Evolutionary conservation across 2,888 invertebrate species (phyloP).

Genomic region (Agonopterix subpropinquella): DNA sequence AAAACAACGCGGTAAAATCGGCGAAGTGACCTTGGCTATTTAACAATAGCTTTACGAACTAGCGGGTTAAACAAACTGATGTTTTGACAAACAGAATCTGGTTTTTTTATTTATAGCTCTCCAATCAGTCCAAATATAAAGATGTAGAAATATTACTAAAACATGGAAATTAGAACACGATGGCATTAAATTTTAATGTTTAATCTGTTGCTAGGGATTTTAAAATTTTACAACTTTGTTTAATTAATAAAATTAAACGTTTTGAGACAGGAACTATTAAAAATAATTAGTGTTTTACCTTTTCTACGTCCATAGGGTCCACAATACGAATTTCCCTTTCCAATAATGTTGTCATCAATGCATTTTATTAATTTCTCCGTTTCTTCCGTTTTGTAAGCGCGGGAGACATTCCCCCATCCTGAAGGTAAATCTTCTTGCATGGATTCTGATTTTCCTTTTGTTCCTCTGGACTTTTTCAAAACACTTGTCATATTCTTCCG

Average conservation of each 20-base stretch:
- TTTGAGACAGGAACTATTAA: no score
- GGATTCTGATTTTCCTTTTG: slow-evolving; percentile 70
- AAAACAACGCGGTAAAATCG: neutral
- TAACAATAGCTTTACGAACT: slow-evolving; percentile 19
- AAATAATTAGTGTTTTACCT: slow-evolving; percentile 68
- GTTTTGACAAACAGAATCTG: no score
- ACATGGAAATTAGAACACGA: no score
- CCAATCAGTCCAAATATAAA: no score
- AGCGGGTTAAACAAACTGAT: slow-evolving; percentile 3
- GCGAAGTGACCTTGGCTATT: slow-evolving; percentile 23
- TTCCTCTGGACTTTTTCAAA: slow-evolving; percentile 65
- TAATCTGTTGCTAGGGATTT: neutral
- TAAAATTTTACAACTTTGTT: neutral
- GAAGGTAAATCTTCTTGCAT: slow-evolving; percentile 69
- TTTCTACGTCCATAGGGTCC: slow-evolving; percentile 89
- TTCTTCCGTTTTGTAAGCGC: slow-evolving; percentile 78
- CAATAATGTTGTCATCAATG: slow-evolving; percentile 88
- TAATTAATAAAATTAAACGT: no score
- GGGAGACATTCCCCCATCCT: slow-evolving; percentile 53
- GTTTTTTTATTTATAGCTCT: no score
- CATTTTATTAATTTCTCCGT: slow-evolving; percentile 83
- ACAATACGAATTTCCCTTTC: slow-evolving; percentile 86
- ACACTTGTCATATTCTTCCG: slow-evolving; percentile 61
- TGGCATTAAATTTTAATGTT: slow-evolving; percentile 6
- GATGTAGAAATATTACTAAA: no score